Evolutionary conservation across 1,140 invertebrate genomes (phyloP), one percentile per base, ranked within the genome.

Genomic region (Lordiphosa stackelbergi): DNA sequence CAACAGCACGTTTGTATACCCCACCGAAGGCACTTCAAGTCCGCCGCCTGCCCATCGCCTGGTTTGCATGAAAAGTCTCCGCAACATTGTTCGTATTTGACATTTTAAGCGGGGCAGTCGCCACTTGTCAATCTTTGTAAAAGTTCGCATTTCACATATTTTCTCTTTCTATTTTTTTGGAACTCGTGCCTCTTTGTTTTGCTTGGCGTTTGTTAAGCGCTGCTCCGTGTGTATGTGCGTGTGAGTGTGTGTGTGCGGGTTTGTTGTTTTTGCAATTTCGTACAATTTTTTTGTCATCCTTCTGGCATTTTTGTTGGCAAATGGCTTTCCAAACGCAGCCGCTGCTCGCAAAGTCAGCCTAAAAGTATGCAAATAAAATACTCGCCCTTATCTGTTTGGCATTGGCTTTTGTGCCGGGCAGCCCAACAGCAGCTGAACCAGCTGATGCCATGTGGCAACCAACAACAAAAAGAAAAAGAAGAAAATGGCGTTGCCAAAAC

Each of bases 361-460:
- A 83, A 83, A 83, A 83, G 77, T 83, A 83, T 83, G 77, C 77
- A 84, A 83, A 83, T 83, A 83, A 83, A 83, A 83, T 83, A 79
- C 72, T 77, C 75, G 75, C 77, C 71, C 71, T 79, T 79, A 79
- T 79, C 75, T 79, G 77, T 71, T 83, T 79, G 75, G 75, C 75
- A 75, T 83, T 81, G 75, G 75, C 77, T 72, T 83, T 69, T 75
- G 73, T 81, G 28, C 28, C 28, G 71, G 71, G 54, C 53, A 45
- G 38, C 49, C 47, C 47, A 31, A 38, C 48, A 36, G 53, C 63
- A 62, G 58, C 63, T 66, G 60, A 16, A 5, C 47, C 64, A 68
- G 59, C 65, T 64, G 60, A 73, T 74, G 73, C 47, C 53, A 65
- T 74, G 56, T 56, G 57, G 60, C 51, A 53, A 45, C 3, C 49